Evolutionary conservation across 2,888 invertebrate species (phyloP).

Genomic region (Dascillus cervinus): DNA sequence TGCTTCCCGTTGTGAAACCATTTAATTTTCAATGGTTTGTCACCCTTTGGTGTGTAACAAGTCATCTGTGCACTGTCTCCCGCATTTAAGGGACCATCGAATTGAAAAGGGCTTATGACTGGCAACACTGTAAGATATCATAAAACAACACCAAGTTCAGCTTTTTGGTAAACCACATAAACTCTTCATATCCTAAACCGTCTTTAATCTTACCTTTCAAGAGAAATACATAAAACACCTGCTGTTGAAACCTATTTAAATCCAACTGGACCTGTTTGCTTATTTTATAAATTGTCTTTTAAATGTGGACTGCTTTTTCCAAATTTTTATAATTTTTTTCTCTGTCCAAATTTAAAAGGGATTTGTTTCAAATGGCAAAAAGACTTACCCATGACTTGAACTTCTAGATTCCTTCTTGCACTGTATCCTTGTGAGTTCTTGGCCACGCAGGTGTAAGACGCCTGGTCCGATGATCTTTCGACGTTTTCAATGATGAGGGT

Average conservation of each 20-base stretch:
- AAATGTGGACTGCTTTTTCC: no score
- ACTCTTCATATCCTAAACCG: no score
- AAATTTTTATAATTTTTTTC: no score
- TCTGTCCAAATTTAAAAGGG: no score
- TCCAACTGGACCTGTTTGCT: no score
- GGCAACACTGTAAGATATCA: constrained; percentile 50
- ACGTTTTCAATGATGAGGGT: constrained; percentile 91
- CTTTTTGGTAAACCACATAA: no score
- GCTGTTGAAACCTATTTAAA: no score
- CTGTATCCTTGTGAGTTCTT: constrained; percentile 87
- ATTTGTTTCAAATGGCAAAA: neutral
- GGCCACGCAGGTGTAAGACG: constrained; percentile 90
- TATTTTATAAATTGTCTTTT: no score
- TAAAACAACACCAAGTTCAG: no score
- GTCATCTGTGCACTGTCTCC: constrained; percentile 64
- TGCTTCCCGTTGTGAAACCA: constrained; percentile 63
- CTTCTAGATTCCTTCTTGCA: constrained; percentile 79
- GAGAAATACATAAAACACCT: no score
- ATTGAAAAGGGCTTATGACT: constrained; percentile 53
- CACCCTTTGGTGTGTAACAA: constrained; percentile 66
- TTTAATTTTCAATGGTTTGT: constrained; percentile 60
- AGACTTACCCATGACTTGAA: constrained; percentile 93
- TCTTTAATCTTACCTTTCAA: no score
- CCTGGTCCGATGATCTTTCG: constrained; percentile 85
- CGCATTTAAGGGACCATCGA: constrained; percentile 59